Evolutionary conservation across 2,797 vertebrate species (phyloP).

Genomic region (Macropodus opercularis): DNA sequence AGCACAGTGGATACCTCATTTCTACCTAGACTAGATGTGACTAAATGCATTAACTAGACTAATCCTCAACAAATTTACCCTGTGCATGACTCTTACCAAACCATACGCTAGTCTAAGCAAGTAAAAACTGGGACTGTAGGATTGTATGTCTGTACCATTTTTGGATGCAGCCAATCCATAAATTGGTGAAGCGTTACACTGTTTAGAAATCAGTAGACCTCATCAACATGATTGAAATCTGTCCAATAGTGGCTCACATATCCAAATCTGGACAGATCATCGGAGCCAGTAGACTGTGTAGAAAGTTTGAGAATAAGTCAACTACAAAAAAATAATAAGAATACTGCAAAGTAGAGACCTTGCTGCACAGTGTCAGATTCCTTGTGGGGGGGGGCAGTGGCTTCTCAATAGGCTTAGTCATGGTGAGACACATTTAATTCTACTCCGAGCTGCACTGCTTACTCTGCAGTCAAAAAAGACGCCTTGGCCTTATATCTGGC

Average conservation of each 20-base stretch:
- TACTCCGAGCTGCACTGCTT: conserved; percentile 33
- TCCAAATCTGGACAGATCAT: not conserved
- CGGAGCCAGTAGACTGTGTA: not conserved
- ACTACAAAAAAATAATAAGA: conserved; percentile 1
- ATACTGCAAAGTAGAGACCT: conserved; percentile 5
- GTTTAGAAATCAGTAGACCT: not conserved
- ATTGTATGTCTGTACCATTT: no score
- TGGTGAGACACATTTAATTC: conserved; percentile 39
- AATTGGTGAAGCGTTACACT: not conserved
- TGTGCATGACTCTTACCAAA: no score
- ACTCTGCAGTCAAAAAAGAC: conserved; percentile 32
- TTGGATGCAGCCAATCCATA: not conserved
- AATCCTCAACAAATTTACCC: no score
- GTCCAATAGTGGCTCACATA: not conserved
- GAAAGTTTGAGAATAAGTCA: conserved; percentile 13
- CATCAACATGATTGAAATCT: not conserved
- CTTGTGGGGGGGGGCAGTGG: conserved; percentile 4
- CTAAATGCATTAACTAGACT: no score
- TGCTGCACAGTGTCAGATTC: conserved; percentile 17
- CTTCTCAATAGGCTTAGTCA: conserved; percentile 32
- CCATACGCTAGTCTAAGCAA: no score
- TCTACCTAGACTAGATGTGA: no score
- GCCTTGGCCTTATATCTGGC: conserved; percentile 1
- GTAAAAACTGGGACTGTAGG: not conserved
- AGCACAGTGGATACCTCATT: no score